Percentiles rank a stretch among this genome's conserved stretches.
phyloP scores from a whole-genome alignment of 2,113 vertebrate genomes.

The Pogonocichla stellata region DNA sequence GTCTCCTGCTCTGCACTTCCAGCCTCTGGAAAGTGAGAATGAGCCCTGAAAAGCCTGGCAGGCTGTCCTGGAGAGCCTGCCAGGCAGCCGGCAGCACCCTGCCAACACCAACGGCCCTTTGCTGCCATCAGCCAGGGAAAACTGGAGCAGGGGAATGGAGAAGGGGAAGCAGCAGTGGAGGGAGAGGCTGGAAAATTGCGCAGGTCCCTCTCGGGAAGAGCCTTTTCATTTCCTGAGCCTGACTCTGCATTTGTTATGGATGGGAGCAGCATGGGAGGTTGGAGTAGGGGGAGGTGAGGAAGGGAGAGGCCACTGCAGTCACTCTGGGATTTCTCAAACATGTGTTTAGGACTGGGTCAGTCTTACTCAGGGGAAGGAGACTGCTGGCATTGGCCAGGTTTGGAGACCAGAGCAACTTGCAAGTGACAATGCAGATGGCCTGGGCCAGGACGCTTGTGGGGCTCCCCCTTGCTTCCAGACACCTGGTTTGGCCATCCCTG shows the following conservation, averaged over 20 bases:
- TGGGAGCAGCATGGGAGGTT: neutral
- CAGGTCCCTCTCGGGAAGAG: neutral
- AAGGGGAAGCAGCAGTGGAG: neutral
- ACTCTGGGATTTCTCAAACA: accelerated
- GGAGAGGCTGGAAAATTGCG: slow-evolving; percentile 9
- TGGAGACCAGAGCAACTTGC: neutral
- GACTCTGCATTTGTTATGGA: neutral
- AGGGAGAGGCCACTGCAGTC: neutral
- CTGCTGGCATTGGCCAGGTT: neutral
- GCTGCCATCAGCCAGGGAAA: neutral
- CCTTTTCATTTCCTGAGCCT: slow-evolving; percentile 21
- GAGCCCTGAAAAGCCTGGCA: slow-evolving; percentile 62
- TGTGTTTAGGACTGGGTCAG: neutral
- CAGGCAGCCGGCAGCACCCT: slow-evolving; percentile 14
- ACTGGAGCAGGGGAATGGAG: neutral
- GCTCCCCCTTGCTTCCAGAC: neutral
- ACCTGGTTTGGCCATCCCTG: neutral
- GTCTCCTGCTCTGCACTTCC: slow-evolving; percentile 55
- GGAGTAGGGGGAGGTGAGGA: neutral
- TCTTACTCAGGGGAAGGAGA: neutral
- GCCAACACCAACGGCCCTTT: slow-evolving; percentile 29
- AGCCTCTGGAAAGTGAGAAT: slow-evolving; percentile 52
- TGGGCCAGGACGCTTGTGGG: neutral
- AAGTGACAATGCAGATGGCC: neutral
- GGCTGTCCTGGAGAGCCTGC: neutral